Conservation (phyloP, 2,797 vertebrate genomes). For the Enteromius trimaculatus region DNA sequence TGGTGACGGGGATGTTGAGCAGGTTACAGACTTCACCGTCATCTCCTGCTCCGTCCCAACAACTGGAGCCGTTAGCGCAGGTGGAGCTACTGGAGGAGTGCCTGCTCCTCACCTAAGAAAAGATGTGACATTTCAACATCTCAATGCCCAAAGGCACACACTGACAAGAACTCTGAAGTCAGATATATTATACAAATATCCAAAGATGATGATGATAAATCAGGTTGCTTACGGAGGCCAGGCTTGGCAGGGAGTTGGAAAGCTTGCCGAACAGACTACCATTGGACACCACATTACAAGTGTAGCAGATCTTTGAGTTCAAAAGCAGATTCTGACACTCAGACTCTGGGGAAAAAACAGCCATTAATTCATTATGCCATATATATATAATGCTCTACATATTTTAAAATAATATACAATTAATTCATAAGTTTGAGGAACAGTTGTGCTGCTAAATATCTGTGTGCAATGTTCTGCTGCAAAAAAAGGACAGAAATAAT, state of each 20-base stretch:
- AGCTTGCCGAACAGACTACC: slow-evolving; percentile 84
- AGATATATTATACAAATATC: background rate
- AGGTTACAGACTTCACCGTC: slow-evolving; percentile 83
- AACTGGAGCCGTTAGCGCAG: slow-evolving; percentile 86
- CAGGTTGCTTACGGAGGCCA: slow-evolving; percentile 85
- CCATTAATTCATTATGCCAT: too few relatives aligned
- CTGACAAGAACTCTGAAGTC: background rate
- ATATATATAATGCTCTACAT: background rate
- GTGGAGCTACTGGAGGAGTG: slow-evolving; percentile 91
- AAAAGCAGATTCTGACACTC: slow-evolving; percentile 86
- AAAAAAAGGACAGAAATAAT: too few relatives aligned
- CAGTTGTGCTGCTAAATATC: too few relatives aligned
- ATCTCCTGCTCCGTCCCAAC: slow-evolving; percentile 86
- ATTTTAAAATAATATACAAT: background rate
- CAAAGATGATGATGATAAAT: background rate
- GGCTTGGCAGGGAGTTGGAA: slow-evolving; percentile 88
- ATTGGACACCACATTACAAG: slow-evolving; percentile 75
- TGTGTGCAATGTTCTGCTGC: too few relatives aligned
- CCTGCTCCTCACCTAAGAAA: slow-evolving; percentile 85
- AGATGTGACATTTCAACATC: background rate
- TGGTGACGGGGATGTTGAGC: slow-evolving; percentile 89
- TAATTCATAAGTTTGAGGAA: too few relatives aligned
- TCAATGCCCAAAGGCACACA: background rate
- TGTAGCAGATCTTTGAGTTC: slow-evolving; percentile 81
- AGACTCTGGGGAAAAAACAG: slow-evolving; percentile 73